Percentiles rank a stretch among this genome's conserved stretches.
phyloP scores from a whole-genome alignment of 2,797 vertebrate genomes.

The Sandelia bainsii region DNA sequence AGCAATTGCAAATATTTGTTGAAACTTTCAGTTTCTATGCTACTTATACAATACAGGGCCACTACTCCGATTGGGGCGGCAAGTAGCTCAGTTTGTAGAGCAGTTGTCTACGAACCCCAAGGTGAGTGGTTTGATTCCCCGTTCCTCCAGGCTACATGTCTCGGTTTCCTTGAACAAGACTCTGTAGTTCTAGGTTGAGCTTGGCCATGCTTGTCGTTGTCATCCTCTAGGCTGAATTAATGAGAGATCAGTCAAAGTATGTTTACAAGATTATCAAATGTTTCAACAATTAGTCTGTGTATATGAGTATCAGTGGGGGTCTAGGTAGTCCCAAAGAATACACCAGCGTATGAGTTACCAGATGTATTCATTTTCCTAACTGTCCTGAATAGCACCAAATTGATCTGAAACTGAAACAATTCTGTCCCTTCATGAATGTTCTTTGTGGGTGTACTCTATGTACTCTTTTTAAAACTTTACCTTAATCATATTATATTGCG shows the following conservation, averaged over 20 bases:
- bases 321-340: conserved; percentile 60
- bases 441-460: conserved; percentile 4
- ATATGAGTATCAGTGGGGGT: conserved; percentile 45
- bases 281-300: conserved; percentile 64
- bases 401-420: conserved; percentile 9
- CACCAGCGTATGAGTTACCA: conserved; percentile 39
- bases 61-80: no score
- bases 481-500: conserved; percentile 26
- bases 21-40: not conserved
- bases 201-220: no score
- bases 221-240: conserved; percentile 75
- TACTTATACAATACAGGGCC: not conserved
- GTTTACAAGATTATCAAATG: conserved; percentile 79
- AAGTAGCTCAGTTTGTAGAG: no score
- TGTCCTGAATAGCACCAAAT: not conserved
- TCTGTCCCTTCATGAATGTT: conserved; percentile 8
- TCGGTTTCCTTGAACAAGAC: no score
- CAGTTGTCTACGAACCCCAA: no score
- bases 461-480: conserved; percentile 17
- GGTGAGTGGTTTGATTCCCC: no score
- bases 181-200: no score
- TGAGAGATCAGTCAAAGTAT: conserved; percentile 73
- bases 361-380: conserved; percentile 30
- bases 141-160: no score
- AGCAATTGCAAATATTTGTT: not conserved